Evolutionary conservation across 1,140 invertebrate species (phyloP), one percentile per base, ranked within the genome.

Genomic region (Drosophila grimshawi): DNA sequence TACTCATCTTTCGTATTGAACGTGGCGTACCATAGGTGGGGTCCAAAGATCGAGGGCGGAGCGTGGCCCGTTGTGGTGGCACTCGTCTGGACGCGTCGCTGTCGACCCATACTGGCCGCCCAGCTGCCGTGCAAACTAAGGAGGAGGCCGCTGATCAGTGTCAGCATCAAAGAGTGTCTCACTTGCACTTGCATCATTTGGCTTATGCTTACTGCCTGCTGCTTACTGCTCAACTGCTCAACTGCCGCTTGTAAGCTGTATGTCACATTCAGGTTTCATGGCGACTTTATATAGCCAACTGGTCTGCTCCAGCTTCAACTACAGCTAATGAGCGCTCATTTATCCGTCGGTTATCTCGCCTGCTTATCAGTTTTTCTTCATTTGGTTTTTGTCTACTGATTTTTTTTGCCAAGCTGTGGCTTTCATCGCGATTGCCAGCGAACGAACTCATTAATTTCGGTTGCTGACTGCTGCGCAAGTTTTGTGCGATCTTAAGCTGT

Each of bases 361-460:
- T 33, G 59, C 72, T 83, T 85, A 85, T 83, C 80, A 74, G 75
- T 74, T 74, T 35, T 43, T 33, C 27, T 39, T 30, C 30, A 48
- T 5, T 35, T 32, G 39, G 55, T 53, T 57, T 55, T 19, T 19
- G 1, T 19, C 19, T 0, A 19, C 19, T 19, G 19, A 19, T 19
- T 19, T 19, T 19, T 19, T 19, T 0, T 19, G 19, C 19, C 19
- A 19, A 55, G 51, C 55, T 30, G 37, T 48, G 77, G 63, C 61
- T 80, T 80, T 80, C 78, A 80, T 81, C 81, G 81, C 77, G 80
- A 85, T 85, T 57, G 46, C 55, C 32, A 27, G 4, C 27, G 5
- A 30, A 46, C 32, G 78, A 63, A 61, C 35, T 61, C 80, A 82
- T 82, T 82, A 83, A 82, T 82, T 66, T 75, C 51, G 65, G 6